Evolutionary conservation across 1,140 invertebrate species (phyloP), one percentile per base, ranked within the genome.

Genomic region (Phymastichus coffea): DNA sequence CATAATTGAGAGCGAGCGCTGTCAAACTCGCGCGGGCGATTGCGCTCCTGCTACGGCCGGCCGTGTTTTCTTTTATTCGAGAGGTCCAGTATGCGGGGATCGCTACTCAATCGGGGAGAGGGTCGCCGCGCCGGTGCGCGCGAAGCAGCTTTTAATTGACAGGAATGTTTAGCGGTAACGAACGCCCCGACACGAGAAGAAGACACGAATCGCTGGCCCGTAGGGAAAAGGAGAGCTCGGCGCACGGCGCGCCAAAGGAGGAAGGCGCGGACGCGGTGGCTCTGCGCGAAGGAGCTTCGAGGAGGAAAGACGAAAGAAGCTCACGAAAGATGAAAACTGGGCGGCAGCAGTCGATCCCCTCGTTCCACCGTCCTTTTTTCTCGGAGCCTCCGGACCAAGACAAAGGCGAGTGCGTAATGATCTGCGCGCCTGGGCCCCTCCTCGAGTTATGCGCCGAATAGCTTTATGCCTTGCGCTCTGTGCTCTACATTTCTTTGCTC

Each of bases 161-260:
- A 79, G 73, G 62, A 77, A 77, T 76, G 76, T 79, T 78, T 76
- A 76, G 72, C 76, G 68, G 70, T 77, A 78, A 78, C 75, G 71
- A 78, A 75, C 71, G 70, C 67, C 53, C 54, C 51, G 58, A 70
- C 61, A 66, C 60, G 65, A 66, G 66, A 66, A 67, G 58, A 65
- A 64, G 65, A 70, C 68, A 66, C 63, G 64, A 59, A n/a, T n/a
- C n/a, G 47, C 7, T 40, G 25, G 58, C 49, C 49, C 49, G 57
- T n/a, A n/a, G 49, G 38, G 51, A 41, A 22, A 64, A 58, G 64
- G 58, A 63, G 47, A 35, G 49, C 51, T 17, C 48, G 17, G 67
- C 63, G 22, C 30, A 55, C 28, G 54, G 60, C 57, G 53, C 14
- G 60, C 12, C n/a, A 19, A 48, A 38, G 48, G 44, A 55, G 30